phyloP scores from a whole-genome alignment of 1,140 invertebrate genomes.

The Mizuhopecten yessoensis region DNA sequence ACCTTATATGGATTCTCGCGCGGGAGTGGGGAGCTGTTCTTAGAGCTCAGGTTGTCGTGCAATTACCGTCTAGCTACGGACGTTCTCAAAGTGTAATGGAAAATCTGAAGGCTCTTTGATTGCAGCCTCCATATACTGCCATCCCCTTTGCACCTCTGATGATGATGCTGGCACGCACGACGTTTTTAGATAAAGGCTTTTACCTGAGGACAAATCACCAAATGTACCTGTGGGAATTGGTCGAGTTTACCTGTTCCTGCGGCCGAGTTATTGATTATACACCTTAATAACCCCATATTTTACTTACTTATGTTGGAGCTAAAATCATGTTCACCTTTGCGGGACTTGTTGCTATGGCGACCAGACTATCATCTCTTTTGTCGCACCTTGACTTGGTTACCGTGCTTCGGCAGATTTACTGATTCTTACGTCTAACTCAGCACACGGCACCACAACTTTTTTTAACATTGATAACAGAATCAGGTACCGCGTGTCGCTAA shows the following conservation, averaged over 20 bases:
- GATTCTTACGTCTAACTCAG: not conserved
- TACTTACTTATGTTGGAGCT: conserved; percentile 18
- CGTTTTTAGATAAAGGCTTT: conserved; percentile 8
- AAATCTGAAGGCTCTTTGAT: conserved; percentile 34
- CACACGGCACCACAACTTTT: conserved; percentile 14
- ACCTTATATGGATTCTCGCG: conserved; percentile 18
- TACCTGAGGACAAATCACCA: conserved; percentile 32
- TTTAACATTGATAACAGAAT: not conserved
- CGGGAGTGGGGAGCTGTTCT: not conserved
- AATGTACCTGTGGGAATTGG: conserved; percentile 2
- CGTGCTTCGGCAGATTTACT: not conserved
- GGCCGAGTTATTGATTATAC: not conserved
- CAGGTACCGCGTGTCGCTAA: not conserved
- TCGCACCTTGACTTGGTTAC: not conserved
- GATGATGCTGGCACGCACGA: conserved; percentile 21
- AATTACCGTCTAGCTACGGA: not conserved
- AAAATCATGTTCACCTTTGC: conserved; percentile 38
- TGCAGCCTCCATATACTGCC: not conserved
- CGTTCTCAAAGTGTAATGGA: conserved; percentile 26
- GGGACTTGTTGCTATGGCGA: not conserved
- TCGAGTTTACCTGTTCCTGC: not conserved
- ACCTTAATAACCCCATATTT: conserved; percentile 34
- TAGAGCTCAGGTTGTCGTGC: not conserved
- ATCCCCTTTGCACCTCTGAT: not conserved
- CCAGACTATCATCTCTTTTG: conserved; percentile 31